These are phyloP conservation scores for Corythornis vintsioides DNA, from an alignment of 2,113 vertebrate species.

Conservation along the genomic window DNA sequence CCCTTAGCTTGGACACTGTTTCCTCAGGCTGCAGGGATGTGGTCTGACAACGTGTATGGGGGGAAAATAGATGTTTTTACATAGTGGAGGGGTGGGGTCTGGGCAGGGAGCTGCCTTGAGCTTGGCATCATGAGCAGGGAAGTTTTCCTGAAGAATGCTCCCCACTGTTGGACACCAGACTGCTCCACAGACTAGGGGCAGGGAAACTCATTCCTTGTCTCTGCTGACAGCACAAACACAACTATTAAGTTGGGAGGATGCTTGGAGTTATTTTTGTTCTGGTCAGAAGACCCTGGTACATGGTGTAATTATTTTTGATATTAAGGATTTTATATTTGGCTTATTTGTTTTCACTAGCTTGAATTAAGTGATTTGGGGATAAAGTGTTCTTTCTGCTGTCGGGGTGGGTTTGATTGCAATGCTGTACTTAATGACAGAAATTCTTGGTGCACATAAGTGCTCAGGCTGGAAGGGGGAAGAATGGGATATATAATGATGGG, in stretches of 20 bases:
- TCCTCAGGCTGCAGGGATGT: background rate
- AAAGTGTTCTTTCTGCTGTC: background rate
- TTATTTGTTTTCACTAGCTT: background rate
- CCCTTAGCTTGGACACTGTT: background rate
- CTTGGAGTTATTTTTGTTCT: slow-evolving; percentile 14
- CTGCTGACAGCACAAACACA: background rate
- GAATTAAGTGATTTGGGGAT: background rate
- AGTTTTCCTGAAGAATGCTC: background rate
- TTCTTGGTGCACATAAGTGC: background rate
- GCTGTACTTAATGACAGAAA: background rate
- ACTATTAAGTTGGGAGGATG: background rate
- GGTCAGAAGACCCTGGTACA: background rate
- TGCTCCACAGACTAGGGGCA: background rate
- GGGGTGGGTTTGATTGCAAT: background rate
- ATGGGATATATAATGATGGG: background rate
- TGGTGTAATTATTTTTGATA: background rate
- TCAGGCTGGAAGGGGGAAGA: background rate
- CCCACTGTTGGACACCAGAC: background rate
- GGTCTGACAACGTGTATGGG: background rate
- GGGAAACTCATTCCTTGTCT: background rate
- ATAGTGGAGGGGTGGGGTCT: background rate
- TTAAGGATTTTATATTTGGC: background rate
- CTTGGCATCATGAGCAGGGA: background rate
- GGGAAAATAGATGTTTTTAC: background rate
- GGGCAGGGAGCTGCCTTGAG: background rate